Percentiles rank a stretch among this genome's conserved stretches.
These are phyloP conservation scores for Meteorus colon DNA, from an alignment of 2,888 invertebrate genomes.

Conservation along the genomic window DNA sequence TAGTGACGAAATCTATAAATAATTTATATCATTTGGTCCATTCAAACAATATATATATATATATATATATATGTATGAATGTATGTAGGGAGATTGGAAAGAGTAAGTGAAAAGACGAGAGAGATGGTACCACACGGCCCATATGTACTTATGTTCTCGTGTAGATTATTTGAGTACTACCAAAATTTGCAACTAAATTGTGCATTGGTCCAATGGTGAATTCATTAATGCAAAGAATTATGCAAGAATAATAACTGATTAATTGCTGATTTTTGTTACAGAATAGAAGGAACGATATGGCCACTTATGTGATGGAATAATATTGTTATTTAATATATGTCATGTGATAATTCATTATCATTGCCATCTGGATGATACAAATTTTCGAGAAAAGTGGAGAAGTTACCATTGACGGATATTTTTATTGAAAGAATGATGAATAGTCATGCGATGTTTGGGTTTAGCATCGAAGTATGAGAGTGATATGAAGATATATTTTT, in stretches of 20 bases:
- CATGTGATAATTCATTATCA: too few species aligned
- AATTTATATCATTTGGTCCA: slow-evolving; percentile 73
- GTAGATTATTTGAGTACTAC: slow-evolving; percentile 54
- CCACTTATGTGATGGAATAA: too few species aligned
- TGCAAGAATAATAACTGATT: not conserved
- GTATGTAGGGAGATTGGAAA: slow-evolving; percentile 35
- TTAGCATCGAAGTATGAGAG: too few species aligned
- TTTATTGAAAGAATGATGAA: too few species aligned
- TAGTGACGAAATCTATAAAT: slow-evolving; percentile 73
- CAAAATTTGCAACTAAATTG: slow-evolving; percentile 5
- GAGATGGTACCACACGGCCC: slow-evolving; percentile 54
- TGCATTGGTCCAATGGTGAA: not conserved
- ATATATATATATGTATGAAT: not conserved
- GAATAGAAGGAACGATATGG: too few species aligned
- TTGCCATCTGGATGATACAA: too few species aligned
- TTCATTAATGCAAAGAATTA: not conserved
- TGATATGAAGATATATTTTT: too few species aligned
- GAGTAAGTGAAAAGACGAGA: slow-evolving; percentile 17
- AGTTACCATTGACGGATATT: too few species aligned
- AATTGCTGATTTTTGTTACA: not conserved
- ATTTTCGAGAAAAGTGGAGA: too few species aligned
- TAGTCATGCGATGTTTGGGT: too few species aligned
- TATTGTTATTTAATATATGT: too few species aligned
- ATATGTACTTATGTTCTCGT: slow-evolving; percentile 73
- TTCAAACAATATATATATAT: slow-evolving; percentile 57